Percentiles rank a stretch among this genome's conserved stretches.
These are phyloP conservation scores for Cheilosia grossa DNA, from an alignment of 2,888 invertebrate genomes.

Conservation along the genomic window DNA sequence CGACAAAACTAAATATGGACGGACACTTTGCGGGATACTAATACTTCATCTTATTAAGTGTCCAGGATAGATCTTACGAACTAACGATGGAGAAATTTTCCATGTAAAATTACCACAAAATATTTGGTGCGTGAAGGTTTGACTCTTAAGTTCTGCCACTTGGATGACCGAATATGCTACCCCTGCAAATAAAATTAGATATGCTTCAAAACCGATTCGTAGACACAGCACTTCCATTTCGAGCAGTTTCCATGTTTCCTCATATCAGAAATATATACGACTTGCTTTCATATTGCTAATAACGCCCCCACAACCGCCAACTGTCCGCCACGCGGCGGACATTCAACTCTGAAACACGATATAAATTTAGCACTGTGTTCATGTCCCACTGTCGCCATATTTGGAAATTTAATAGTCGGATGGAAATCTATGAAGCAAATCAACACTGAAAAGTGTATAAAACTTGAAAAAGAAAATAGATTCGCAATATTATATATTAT, in stretches of 20 bases:
- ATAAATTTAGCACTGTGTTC: slow-evolving; percentile 27
- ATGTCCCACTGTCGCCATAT: slow-evolving; percentile 36
- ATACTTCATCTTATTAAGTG: too few species aligned
- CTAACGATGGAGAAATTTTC: too few species aligned
- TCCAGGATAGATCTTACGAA: too few species aligned
- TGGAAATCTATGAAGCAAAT: slow-evolving; percentile 46
- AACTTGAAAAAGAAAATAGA: slow-evolving; percentile 38
- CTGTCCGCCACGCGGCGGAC: slow-evolving; percentile 24
- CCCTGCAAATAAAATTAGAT: too few species aligned
- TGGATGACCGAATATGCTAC: too few species aligned
- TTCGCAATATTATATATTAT: slow-evolving; percentile 17
- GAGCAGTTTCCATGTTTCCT: background rate
- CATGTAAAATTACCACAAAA: too few species aligned
- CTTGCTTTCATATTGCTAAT: slow-evolving; percentile 28
- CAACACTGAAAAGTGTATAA: background rate
- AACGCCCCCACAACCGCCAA: slow-evolving; percentile 35
- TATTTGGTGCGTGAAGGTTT: too few species aligned
- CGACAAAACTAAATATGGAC: too few species aligned
- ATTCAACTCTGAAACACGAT: slow-evolving; percentile 56
- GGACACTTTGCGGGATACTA: too few species aligned
- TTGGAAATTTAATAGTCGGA: slow-evolving; percentile 54
- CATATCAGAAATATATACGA: background rate
- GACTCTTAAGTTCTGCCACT: too few species aligned
- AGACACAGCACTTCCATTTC: background rate
- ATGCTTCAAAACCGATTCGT: background rate